Percentiles rank a stretch among this genome's conserved stretches.
phyloP scores from a whole-genome alignment of 2,888 invertebrate species.

The Drosophila parthenogenetica region DNA sequence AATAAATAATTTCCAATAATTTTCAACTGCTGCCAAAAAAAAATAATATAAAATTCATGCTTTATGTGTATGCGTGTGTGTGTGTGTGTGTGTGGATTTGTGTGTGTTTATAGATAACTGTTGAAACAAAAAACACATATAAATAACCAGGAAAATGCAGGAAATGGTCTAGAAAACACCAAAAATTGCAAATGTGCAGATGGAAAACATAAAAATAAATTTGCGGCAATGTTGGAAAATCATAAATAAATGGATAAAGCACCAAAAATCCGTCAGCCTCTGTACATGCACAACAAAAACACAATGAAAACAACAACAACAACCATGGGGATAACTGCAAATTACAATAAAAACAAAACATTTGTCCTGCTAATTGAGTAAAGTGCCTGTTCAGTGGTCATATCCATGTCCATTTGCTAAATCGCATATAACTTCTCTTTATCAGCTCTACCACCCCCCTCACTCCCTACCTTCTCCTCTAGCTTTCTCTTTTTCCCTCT shows the following conservation, averaged over 20 bases:
- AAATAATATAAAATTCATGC: constrained; percentile 18
- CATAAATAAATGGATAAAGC: constrained; percentile 67
- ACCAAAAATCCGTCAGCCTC: constrained; percentile 46
- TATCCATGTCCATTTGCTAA: constrained; percentile 40
- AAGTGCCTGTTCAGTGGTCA: constrained; percentile 58
- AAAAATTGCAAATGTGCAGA: constrained; percentile 44
- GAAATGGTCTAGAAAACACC: constrained; percentile 48
- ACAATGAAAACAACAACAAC: constrained; percentile 11
- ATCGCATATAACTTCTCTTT: constrained; percentile 13
- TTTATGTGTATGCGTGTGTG: background rate
- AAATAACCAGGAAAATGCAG: constrained; percentile 27
- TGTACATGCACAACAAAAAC: constrained; percentile 14
- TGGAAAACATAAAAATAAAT: constrained; percentile 31
- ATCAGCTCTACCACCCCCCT: background rate
- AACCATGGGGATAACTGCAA: constrained; percentile 17
- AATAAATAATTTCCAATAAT: constrained; percentile 69
- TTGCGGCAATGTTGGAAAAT: constrained; percentile 43
- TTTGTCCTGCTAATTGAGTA: constrained; percentile 71
- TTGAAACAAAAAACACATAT: background rate
- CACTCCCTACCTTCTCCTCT: background rate
- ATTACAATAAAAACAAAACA: constrained; percentile 54
- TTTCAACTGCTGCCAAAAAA: constrained; percentile 35
- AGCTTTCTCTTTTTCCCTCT: background rate
- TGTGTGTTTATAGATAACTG: constrained; percentile 9
- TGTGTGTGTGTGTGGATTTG: background rate